Conservation (phyloP, 2,797 vertebrate species). For the Ara ararauna region DNA sequence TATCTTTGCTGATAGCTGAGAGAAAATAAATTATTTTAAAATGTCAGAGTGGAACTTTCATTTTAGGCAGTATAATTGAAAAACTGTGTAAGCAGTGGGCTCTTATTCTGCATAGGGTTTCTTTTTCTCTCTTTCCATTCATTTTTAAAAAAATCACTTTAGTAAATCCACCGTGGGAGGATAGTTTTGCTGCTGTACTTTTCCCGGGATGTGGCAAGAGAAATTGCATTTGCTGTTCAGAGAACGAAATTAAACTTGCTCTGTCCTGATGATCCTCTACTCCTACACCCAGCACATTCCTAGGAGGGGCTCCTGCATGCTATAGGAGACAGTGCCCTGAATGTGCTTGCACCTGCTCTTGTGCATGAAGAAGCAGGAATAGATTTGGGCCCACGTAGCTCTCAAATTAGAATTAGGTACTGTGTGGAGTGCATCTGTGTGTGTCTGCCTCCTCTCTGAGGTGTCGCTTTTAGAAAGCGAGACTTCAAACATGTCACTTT, state of each 20-base stretch:
- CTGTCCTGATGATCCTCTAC: slow-evolving; percentile 19
- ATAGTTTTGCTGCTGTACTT: slow-evolving; percentile 54
- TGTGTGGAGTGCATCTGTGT: background rate
- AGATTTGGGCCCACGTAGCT: background rate
- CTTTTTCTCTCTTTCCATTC: slow-evolving; percentile 29
- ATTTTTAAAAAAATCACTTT: slow-evolving; percentile 24
- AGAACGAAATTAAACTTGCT: slow-evolving; percentile 57
- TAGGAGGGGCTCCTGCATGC: background rate
- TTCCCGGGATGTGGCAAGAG: slow-evolving; percentile 38
- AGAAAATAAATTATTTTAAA: background rate
- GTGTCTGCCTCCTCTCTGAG: background rate
- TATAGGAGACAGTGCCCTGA: background rate
- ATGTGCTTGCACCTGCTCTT: background rate
- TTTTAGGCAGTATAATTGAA: background rate
- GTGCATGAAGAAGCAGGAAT: background rate
- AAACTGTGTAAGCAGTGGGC: background rate
- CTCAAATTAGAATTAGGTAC: slow-evolving; percentile 2
- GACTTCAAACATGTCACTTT: background rate
- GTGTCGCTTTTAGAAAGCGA: background rate
- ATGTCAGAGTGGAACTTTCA: background rate
- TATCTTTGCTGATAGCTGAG: background rate
- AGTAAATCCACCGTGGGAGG: slow-evolving; percentile 43
- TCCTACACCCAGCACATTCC: slow-evolving; percentile 24
- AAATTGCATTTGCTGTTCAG: slow-evolving; percentile 55
- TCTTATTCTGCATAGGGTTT: slow-evolving; percentile 5